Evolutionary conservation across 2,888 invertebrate species (phyloP), one percentile per base, ranked within the genome.

Genomic region (Troilus luridus): DNA sequence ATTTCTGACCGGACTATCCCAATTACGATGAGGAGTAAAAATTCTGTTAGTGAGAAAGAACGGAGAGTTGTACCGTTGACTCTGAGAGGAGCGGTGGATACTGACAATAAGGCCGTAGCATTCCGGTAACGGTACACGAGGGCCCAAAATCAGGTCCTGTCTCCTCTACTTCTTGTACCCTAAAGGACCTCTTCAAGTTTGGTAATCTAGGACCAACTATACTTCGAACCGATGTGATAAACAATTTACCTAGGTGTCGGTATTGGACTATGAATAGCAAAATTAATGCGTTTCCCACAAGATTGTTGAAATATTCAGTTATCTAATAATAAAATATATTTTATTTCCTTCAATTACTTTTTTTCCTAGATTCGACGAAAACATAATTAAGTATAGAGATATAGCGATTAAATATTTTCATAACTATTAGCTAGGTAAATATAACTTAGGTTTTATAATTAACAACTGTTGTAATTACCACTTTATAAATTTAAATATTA

Each of bases 21-120:
- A 27, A 77, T 77, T 77, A 77, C 27, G 5, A 8, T 19, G 17
- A 41, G 14, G 27, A 6, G 7, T 77, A 41, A 77, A 14, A 41
- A 77, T 77, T 77, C 10, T 85, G 85, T 85, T n/a, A 56, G 85
- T 56, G 81, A 85, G 56, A 85, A 85, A 58, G 56, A 85, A 58
- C 85, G 56, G 85, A 56, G 85, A 85, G 85, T 54, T 85, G 56
- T 85, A 85, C 85, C 85, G 85, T 85, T 85, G 85, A 85, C 54
- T 54, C 11, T 8, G 56, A 41, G 85, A n/a, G 56, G n/a, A 56
- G 72, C 72, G 72, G 72, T 77, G 85, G 85, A 58, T 85, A 56
- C 85, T 85, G 85, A 85, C 85, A 85, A 85, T 85, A 85, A 85
- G 85, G 56, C 85, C 85, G 85, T 85, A 58, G 85, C 85, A 85